These are phyloP conservation scores for Perccottus glenii DNA, from an alignment of 2,113 vertebrate genomes.

Conservation along the genomic window DNA sequence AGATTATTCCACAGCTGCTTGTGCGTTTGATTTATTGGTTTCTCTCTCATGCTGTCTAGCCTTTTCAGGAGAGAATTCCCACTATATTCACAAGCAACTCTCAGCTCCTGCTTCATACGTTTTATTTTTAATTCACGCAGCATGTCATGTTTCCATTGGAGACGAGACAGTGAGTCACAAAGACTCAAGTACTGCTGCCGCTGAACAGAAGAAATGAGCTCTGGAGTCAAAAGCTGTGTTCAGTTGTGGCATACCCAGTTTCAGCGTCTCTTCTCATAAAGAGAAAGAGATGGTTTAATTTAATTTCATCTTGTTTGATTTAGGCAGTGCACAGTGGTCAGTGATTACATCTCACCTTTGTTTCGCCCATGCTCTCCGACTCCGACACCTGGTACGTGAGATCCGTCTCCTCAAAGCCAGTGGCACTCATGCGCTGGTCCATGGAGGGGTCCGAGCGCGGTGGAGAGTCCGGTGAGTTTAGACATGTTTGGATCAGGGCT, in stretches of 20 bases:
- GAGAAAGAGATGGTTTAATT: neutral
- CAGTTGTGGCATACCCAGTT: neutral
- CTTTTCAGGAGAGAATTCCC: conserved; percentile 44
- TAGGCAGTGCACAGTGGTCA: neutral
- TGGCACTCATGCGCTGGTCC: conserved; percentile 99
- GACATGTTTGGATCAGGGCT: conserved; percentile 98
- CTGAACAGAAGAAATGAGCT: neutral
- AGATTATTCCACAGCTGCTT: conserved; percentile 39
- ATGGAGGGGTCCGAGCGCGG: conserved; percentile 94
- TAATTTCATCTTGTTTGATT: neutral
- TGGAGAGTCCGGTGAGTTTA: conserved; percentile 97
- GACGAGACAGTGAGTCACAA: conserved; percentile 45
- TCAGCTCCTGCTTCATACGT: conserved; percentile 7
- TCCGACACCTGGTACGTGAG: conserved; percentile 99
- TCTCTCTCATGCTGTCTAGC: neutral
- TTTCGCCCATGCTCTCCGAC: conserved; percentile 96
- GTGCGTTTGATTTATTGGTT: conserved; percentile 38
- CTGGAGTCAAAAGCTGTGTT: conserved; percentile 11
- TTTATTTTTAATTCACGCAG: conserved; percentile 1
- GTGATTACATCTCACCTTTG: conserved; percentile 83
- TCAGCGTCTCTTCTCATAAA: neutral
- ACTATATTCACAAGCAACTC: conserved; percentile 31
- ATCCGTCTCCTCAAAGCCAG: conserved; percentile 97
- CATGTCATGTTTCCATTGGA: conserved; percentile 31
- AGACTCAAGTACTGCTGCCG: neutral